These are phyloP conservation scores for Andricus quercusramuli DNA, from an alignment of 2,888 invertebrate genomes.

Conservation along the genomic window DNA sequence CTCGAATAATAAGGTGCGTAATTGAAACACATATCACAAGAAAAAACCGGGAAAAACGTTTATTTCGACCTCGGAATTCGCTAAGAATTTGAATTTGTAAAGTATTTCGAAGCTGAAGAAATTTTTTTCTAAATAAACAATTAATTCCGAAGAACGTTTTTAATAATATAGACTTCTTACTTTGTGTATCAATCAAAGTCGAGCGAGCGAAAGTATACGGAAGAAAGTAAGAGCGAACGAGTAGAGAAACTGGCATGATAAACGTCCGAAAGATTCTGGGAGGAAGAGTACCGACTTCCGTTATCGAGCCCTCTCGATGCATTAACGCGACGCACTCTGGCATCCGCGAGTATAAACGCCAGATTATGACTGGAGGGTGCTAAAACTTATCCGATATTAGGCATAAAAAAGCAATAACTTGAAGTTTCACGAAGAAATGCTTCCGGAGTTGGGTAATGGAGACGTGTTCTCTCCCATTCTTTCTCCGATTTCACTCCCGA, in stretches of 20 bases:
- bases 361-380: slow-evolving; percentile 22
- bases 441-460: slow-evolving; percentile 9
- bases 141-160: too few species aligned
- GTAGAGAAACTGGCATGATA: slow-evolving; percentile 48
- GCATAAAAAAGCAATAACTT: slow-evolving; percentile 35
- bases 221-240: slow-evolving; percentile 46
- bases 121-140: too few species aligned
- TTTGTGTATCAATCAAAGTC: too few species aligned
- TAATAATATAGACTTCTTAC: too few species aligned
- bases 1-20: too few species aligned
- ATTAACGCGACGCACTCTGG: slow-evolving; percentile 48
- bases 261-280: slow-evolving; percentile 51
- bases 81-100: too few species aligned
- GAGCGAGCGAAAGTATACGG: neutral
- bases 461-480: slow-evolving; percentile 16
- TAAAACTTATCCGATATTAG: slow-evolving; percentile 33
- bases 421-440: slow-evolving; percentile 1
- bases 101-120: too few species aligned
- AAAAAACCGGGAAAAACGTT: too few species aligned
- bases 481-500: neutral
- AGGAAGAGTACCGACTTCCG: slow-evolving; percentile 50
- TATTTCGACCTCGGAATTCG: too few species aligned
- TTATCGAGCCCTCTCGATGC: slow-evolving; percentile 54
- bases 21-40: too few species aligned
- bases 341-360: slow-evolving; percentile 40